Evolutionary conservation across 2,113 vertebrate genomes (phyloP).

Genomic region (Psittacara wagleri): DNA sequence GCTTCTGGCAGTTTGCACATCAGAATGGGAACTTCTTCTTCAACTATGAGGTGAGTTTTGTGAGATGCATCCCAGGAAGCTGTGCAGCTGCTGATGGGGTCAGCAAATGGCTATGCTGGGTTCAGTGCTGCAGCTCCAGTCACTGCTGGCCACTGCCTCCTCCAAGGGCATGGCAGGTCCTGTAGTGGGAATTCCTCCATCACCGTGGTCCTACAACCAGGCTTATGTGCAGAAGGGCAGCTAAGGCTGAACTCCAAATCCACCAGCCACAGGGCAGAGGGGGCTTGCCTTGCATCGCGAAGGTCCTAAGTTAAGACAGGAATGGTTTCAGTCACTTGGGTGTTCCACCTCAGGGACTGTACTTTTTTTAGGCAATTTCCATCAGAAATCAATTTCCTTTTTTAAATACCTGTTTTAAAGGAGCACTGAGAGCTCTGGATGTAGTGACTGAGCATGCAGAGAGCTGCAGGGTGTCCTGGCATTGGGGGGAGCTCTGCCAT

Average conservation of each 20-base stretch:
- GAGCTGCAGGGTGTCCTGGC: accelerated
- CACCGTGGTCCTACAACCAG: accelerated
- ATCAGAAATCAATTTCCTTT: not conserved
- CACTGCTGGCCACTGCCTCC: not conserved
- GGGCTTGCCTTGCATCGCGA: not conserved
- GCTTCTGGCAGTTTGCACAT: constrained; percentile 93
- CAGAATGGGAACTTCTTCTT: constrained; percentile 86
- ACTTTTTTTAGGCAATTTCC: not conserved
- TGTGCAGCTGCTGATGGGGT: accelerated
- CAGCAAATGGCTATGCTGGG: not conserved
- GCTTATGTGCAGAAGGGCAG: not conserved
- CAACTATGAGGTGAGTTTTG: constrained; percentile 83
- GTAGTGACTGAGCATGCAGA: accelerated
- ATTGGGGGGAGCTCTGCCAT: not conserved
- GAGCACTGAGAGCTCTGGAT: accelerated
- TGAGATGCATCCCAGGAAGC: accelerated
- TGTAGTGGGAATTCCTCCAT: accelerated
- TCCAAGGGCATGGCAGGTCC: not conserved
- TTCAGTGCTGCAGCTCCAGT: accelerated
- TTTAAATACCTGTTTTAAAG: not conserved
- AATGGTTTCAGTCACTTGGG: not conserved
- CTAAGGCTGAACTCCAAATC: not conserved
- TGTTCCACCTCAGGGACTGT: accelerated
- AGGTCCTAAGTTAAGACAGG: not conserved
- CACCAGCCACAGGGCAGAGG: accelerated